Evolutionary conservation across 2,113 vertebrate genomes (phyloP), one percentile per base, ranked within the genome.

Genomic region (Nothobranchius furzeri): DNA sequence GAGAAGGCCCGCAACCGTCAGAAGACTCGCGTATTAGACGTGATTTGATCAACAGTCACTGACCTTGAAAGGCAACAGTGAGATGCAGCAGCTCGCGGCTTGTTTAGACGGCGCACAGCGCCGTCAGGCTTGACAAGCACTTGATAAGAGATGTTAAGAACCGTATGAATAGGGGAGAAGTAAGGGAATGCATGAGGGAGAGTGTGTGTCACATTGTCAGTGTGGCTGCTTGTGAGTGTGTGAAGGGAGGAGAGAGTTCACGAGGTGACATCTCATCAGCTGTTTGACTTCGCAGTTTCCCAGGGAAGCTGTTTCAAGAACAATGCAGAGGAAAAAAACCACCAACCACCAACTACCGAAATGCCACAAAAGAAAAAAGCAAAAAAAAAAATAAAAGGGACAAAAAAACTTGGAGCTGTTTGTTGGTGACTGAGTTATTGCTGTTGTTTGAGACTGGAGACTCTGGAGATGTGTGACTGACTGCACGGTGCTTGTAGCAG

Each of bases 211-310:
- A 76, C 4, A 40, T 78, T 47, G 73, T 66, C 61, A 54, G 76
- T 64, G 65, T 85, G 72, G 80, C 74, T 75, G 71, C 84, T 81
- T 75, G 82, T 50, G 76, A 82, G 82, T 78, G 81, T 83, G 85
- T 84, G 81, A 83, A 83, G 78, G 61, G 20, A 83, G 75, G 70
- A 76, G 71, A 75, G 79, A 77, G 88, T 89, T 89, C 84, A 88
- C 24, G 70, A 84, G 86, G 86, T 89, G 88, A 88, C 85, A 70
- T 79, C 76, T 86, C 65, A 57, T 91, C 90, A 89, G 88, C 90
- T 89, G 75, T 91, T 90, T 90, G 88, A 89, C 87, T 90, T 91
- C 87, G 84, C 81, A 83, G 79, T 87, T 88, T 89, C 90, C 90
- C 81, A 79, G 81, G 85, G 83, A 88, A 83, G 83, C 74, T 80